Base-by-base conservation (phyloP, 2,113 vertebrate genomes). In the Phylloscopus trochiloides region DNA sequence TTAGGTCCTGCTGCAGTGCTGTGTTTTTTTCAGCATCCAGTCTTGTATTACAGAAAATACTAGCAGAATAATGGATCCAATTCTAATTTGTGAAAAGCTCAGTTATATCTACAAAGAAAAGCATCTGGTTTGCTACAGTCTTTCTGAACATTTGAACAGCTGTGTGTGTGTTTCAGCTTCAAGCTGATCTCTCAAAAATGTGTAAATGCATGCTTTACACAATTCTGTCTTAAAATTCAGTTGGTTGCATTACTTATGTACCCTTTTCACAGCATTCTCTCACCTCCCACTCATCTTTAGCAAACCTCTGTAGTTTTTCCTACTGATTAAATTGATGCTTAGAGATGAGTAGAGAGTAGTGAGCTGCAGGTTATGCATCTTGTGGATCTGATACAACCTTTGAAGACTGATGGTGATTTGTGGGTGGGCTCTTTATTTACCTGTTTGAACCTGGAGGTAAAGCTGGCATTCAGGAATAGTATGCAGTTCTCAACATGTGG, bases 201-300 rank as follows among this genome's bases (percentile, higher is more conserved):
- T 85, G 87, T 73, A 91, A 96, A 88, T 75, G 36, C 66, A 90
- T 78, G 62, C 73, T 87, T 96, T 92, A 90, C 87, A 84, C 87
- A 65, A 52, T 91, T 89, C 76, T 91, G 79, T 94, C 52, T 63
- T 74, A 59, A 92, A 92, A 84, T 94, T 72, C 62, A 47, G 20
- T 90, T 62, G 74, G 57, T 88, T 92, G 40, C 62, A 62, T 91
- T 96, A 68, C 93, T 92, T 90, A 42, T 0, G 0, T 91, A 82
- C 81, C 93, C 84, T 95, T 94, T 93, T 88, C 91, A 88, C 94
- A 90, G 90, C 80, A n/a, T 94, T 83, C 81, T 95, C 43, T 88
- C 94, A 73, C 78, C 71, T 97, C 94, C 73, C 54, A 90, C 91
- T 96, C 47, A 26, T 86, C 90, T 86, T 88, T 25, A 93, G 74